A percentile compares a stretch with the other conserved stretches of the same genome.
Conservation (phyloP, 2,888 invertebrate species). For the Teleiodes luculella region DNA sequence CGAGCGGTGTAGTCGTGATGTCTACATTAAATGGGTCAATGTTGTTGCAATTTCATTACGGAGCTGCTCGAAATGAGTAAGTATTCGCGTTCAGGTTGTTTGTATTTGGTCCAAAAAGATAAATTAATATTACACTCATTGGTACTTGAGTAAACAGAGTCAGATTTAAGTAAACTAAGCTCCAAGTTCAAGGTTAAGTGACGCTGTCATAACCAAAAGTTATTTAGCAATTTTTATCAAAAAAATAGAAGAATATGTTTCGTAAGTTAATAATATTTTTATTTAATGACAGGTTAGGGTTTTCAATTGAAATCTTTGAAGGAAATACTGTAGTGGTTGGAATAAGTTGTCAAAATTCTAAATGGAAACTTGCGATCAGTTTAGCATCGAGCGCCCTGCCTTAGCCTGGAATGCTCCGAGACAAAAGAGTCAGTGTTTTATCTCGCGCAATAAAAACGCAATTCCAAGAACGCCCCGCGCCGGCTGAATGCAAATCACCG, state of each 20-base stretch:
- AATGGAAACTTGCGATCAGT: neutral
- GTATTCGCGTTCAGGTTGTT: slow-evolving; percentile 14
- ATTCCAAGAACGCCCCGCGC: slow-evolving; percentile 19
- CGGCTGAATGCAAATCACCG: slow-evolving; percentile 31
- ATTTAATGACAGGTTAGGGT: no score
- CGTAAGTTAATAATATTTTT: no score
- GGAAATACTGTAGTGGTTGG: no score
- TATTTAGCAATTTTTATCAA: no score
- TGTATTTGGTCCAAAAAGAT: neutral
- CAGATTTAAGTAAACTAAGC: neutral
- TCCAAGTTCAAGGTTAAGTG: neutral
- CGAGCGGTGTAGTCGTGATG: slow-evolving; percentile 18
- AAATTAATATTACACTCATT: neutral
- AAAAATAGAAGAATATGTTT: no score
- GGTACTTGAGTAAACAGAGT: neutral
- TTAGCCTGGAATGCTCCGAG: neutral
- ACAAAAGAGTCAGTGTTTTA: slow-evolving; percentile 27
- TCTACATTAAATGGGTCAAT: slow-evolving; percentile 32
- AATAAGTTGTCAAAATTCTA: no score
- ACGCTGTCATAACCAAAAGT: no score
- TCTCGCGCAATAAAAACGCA: slow-evolving; percentile 32
- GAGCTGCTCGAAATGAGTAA: slow-evolving; percentile 25
- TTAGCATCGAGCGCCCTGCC: neutral
- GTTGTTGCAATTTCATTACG: slow-evolving; percentile 33
- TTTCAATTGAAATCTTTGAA: no score